Conservation (phyloP, 35 echinoderm and acorn worm species). For the Stichopus chloronotus region DNA sequence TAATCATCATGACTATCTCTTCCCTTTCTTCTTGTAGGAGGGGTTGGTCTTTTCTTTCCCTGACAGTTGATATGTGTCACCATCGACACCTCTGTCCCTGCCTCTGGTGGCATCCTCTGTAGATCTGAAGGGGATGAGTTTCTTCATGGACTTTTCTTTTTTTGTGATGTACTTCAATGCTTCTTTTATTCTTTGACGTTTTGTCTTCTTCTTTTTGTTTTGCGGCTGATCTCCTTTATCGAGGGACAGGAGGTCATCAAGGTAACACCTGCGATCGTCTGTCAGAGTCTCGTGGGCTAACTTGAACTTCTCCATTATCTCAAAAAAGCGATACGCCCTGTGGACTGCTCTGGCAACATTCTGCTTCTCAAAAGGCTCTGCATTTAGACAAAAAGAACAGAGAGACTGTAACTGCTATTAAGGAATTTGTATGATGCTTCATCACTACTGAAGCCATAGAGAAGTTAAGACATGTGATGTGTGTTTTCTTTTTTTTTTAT, state of each 20-base stretch:
- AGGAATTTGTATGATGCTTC: no score
- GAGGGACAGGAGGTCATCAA: slow-evolving; percentile 7
- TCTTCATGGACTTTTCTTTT: background rate
- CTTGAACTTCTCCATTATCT: slow-evolving; percentile 54
- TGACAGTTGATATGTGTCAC: no score
- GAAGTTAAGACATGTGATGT: no score
- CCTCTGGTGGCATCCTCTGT: background rate
- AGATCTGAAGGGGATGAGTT: background rate
- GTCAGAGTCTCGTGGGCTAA: slow-evolving; percentile 31
- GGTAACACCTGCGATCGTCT: background rate
- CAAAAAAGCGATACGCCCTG: slow-evolving; percentile 26
- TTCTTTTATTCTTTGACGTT: slow-evolving; percentile 13
- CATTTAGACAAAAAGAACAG: background rate
- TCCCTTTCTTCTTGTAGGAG: no score
- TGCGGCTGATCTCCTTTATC: background rate
- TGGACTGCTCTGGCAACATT: slow-evolving; percentile 74
- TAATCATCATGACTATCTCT: no score
- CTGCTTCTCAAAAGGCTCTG: slow-evolving; percentile 77
- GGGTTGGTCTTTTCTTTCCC: no score
- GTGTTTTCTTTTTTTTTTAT: no score
- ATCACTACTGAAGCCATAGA: no score
- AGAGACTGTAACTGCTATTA: background rate
- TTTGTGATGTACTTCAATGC: slow-evolving; percentile 24
- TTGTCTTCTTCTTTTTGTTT: background rate
- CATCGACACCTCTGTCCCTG: background rate